Evolutionary conservation across 2,113 vertebrate species (phyloP).

Genomic region (Callorhinus ursinus): DNA sequence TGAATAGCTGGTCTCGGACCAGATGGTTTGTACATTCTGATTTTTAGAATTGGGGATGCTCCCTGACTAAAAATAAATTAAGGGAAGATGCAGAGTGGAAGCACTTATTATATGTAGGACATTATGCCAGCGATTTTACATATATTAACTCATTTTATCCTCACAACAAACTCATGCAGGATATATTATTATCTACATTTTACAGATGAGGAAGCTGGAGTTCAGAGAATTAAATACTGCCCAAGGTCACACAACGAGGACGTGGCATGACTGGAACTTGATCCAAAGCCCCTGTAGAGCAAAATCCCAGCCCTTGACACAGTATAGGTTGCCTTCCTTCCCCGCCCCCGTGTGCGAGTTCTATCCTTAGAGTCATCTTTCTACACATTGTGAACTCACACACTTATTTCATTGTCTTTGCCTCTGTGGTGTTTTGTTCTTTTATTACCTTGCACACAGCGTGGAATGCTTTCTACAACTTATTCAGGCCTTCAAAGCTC

Average conservation of each 20-base stretch:
- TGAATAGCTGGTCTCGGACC: constrained; percentile 29
- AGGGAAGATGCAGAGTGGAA: neutral
- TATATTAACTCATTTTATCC: neutral
- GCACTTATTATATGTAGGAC: neutral
- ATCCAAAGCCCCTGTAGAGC: neutral
- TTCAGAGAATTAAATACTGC: neutral
- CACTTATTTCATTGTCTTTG: neutral
- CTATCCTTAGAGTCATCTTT: neutral
- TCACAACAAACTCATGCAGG: neutral
- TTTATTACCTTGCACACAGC: neutral
- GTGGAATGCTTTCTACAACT: neutral
- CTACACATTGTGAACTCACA: neutral
- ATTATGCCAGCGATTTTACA: neutral
- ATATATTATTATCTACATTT: neutral
- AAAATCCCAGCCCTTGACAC: neutral
- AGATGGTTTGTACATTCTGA: neutral
- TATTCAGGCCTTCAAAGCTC: neutral
- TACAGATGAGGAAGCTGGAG: neutral
- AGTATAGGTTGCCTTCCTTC: neutral
- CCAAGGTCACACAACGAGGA: neutral
- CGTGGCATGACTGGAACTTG: neutral
- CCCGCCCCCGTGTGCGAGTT: rapidly evolving
- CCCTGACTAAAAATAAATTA: constrained; percentile 32
- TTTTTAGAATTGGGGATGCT: neutral
- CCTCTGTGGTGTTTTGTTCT: neutral